These are phyloP conservation scores for Erebia ligea DNA, from an alignment of 2,888 invertebrate species.

Conservation along the genomic window DNA sequence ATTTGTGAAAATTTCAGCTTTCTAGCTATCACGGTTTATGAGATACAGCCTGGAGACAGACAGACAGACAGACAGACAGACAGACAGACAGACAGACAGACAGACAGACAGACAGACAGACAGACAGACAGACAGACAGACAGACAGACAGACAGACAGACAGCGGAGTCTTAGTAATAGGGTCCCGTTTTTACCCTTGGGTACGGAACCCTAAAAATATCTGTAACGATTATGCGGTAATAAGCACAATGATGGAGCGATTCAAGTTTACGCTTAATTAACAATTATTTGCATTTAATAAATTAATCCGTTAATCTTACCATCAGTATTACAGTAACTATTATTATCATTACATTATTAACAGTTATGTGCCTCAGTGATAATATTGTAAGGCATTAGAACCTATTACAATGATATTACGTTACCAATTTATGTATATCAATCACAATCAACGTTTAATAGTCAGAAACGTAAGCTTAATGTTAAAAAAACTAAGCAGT, in stretches of 20 bases:
- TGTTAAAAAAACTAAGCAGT: too few relatives aligned
- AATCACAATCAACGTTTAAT: neutral
- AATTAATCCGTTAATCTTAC: constrained; percentile 14
- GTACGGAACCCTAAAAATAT: too few relatives aligned
- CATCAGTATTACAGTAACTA: constrained; percentile 13
- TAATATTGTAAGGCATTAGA: neutral
- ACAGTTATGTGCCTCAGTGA: neutral
- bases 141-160: too few relatives aligned
- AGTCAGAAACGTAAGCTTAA: neutral
- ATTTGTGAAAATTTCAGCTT: too few relatives aligned
- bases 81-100: too few relatives aligned
- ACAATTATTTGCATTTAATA: constrained; percentile 11
- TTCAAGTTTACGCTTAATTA: constrained; percentile 5
- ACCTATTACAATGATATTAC: neutral
- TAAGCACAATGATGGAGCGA: neutral
- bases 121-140: too few relatives aligned
- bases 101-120: too few relatives aligned
- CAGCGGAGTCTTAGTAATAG: too few relatives aligned
- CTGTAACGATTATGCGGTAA: neutral
- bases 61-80: too few relatives aligned
- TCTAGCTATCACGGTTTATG: too few relatives aligned
- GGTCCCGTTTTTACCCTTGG: too few relatives aligned
- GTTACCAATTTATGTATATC: neutral
- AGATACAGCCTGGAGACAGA: too few relatives aligned
- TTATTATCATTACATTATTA: constrained; percentile 15